Percentiles rank a stretch among this genome's conserved stretches.
Conservation (phyloP, 2,888 invertebrate species). For the Sarcophaga caerulescens region DNA sequence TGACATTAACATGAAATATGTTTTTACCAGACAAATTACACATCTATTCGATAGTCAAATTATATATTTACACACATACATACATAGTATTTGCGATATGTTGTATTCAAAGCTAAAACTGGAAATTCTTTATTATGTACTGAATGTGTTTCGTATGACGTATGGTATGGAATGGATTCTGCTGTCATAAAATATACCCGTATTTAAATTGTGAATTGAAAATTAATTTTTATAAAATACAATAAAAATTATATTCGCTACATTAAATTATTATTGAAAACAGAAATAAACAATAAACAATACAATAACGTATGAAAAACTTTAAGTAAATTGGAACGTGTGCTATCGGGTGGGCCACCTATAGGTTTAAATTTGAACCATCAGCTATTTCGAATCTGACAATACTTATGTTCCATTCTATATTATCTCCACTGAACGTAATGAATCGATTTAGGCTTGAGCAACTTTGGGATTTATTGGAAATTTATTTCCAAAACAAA, state of each 20-base stretch:
- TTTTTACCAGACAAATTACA: neutral
- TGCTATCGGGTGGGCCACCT: neutral
- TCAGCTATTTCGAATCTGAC: no score
- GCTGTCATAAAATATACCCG: conserved; percentile 4
- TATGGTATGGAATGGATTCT: conserved; percentile 36
- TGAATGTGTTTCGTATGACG: neutral
- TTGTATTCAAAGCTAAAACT: no score
- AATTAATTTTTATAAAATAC: conserved; percentile 44
- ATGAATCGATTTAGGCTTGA: no score
- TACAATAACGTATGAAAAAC: neutral
- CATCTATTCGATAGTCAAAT: neutral
- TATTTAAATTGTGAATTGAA: conserved; percentile 22
- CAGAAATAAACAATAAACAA: neutral
- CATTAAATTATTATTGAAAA: conserved; percentile 21
- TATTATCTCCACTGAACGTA: no score
- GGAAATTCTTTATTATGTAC: no score
- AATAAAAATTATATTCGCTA: conserved; percentile 30
- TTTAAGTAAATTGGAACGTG: neutral
- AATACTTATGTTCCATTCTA: no score
- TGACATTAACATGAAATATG: conserved; percentile 49
- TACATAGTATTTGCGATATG: no score
- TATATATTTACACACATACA: no score
- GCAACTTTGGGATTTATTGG: no score
- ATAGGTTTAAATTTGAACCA: no score
- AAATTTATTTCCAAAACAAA: no score